phyloP scores from a whole-genome alignment of 2,113 vertebrate species.

The Ammodramus savannarum region DNA sequence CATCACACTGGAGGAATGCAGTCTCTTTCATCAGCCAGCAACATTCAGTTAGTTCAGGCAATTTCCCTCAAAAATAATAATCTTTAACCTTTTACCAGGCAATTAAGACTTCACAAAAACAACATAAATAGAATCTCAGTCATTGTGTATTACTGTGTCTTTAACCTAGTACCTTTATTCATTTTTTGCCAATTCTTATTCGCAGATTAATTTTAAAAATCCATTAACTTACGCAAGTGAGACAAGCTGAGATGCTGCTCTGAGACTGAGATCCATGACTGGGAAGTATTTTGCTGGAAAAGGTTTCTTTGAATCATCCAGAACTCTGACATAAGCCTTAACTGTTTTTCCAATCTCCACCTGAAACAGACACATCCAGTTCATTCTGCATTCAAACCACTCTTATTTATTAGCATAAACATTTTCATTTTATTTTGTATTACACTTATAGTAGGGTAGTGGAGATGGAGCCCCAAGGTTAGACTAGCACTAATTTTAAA shows the following conservation, averaged over 20 bases:
- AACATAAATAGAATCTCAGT: background rate
- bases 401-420: background rate
- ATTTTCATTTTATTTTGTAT: background rate
- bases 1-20: background rate
- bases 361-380: slow-evolving; percentile 68
- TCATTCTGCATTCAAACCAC: background rate
- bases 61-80: background rate
- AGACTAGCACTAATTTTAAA: background rate
- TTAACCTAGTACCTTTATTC: background rate
- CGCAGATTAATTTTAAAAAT: background rate
- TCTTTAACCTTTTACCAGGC: background rate
- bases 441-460: background rate
- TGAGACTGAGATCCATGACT: slow-evolving; percentile 89
- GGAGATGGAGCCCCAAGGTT: background rate
- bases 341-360: slow-evolving; percentile 93
- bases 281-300: slow-evolving; percentile 85
- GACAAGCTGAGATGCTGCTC: slow-evolving; percentile 84
- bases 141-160: background rate
- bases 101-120: background rate
- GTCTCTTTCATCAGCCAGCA: background rate
- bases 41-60: background rate
- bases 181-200: background rate
- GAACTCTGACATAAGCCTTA: slow-evolving; percentile 86
- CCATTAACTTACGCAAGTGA: slow-evolving; percentile 83
- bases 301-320: slow-evolving; percentile 88